Evolutionary conservation across 1,140 invertebrate species (phyloP), one percentile per base, ranked within the genome.

Genomic region (Ostrea edulis): DNA sequence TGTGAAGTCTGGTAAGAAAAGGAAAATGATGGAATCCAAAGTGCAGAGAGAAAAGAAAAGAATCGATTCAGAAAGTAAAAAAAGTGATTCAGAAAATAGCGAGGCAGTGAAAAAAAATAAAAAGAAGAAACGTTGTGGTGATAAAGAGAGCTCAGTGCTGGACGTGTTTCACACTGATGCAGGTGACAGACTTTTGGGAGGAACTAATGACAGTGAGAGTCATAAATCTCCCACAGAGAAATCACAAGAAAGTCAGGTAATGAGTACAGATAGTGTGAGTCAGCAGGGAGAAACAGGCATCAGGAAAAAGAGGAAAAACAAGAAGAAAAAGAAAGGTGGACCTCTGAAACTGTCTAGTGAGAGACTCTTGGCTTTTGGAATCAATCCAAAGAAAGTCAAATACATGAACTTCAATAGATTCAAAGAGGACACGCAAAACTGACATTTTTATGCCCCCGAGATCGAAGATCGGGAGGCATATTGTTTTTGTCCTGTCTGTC

Each of bases 301-400:
- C 62, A 20, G 44, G 22, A 77, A 77, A 29, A 86, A 83, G 52
- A 83, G 20, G 58, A 88, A 89, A 65, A 89, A 89, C 54, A 91
- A 90, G 55, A 89, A 88, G 87, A 94, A 94, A 53, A 91, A 91
- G 88, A 68, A 93, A 93, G 87, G 94, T 93, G 86, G 68, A 54
- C 87, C 54, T 44, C 55, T 85, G 29, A 65, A 84, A 51, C 86
- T 92, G 44, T 96, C 97, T 82, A 97, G 98, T 94, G 96, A 97
- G 88, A 96, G 98, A 89, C 95, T 99, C 0, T 96, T 97, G 93
- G 97, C 97, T 0, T 99, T 97, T 95, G 98, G 98, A 88, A 96
- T 99, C 68, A 98, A 98, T 96, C 97, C 98, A 0, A 98, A 98
- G 90, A 98, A 98, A 93, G 98, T 97, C 87, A 97, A 96, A 94